Percentiles rank a stretch among this genome's conserved stretches.
Conservation (phyloP, 1,140 invertebrate species). For the Cyphomyrmex costatus region DNA sequence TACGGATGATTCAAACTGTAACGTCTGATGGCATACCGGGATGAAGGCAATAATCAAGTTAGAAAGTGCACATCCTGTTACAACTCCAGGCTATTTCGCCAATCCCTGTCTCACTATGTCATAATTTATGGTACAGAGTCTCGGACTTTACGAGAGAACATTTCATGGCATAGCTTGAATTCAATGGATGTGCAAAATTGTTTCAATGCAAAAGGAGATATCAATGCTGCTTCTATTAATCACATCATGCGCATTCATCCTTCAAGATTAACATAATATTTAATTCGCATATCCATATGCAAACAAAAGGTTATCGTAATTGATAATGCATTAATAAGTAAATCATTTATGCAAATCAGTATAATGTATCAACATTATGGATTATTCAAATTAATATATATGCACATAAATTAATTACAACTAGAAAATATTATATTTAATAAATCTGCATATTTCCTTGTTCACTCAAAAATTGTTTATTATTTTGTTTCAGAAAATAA, state of each 20-base stretch:
- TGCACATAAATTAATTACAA: neutral
- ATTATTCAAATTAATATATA: conserved; percentile 24
- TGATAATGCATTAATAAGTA: conserved; percentile 28
- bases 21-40: neutral
- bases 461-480: neutral
- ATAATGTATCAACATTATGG: neutral
- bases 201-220: conserved; percentile 25
- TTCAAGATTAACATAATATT: conserved; percentile 48
- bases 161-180: conserved; percentile 35
- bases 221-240: conserved; percentile 40
- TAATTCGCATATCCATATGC: conserved; percentile 13
- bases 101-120: conserved; percentile 38
- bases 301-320: conserved; percentile 27
- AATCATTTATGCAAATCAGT: conserved; percentile 9
- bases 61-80: conserved; percentile 40
- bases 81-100: conserved; percentile 29
- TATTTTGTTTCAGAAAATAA: too few relatives aligned
- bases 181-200: conserved; percentile 39
- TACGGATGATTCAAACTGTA: neutral
- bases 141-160: conserved; percentile 42
- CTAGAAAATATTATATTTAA: conserved; percentile 2
- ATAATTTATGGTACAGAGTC: conserved; percentile 36
- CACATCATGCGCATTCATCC: neutral
- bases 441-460: neutral
- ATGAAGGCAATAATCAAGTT: conserved; percentile 59